Conservation (phyloP, 2,797 vertebrate species). For the Sebastes cheni region DNA sequence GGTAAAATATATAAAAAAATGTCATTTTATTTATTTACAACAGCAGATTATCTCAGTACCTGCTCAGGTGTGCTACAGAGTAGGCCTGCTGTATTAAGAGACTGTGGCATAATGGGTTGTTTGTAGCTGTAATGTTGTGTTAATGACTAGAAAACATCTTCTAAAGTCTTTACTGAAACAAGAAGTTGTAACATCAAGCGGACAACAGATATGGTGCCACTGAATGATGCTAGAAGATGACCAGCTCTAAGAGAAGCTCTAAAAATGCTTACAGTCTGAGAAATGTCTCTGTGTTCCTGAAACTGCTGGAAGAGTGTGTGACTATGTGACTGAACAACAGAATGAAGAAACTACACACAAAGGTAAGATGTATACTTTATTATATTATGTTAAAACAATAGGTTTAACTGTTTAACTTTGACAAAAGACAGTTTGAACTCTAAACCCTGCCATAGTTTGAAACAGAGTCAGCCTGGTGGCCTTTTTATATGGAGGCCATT, state of each 20-base stretch:
- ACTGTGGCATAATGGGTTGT: slow-evolving; percentile 3
- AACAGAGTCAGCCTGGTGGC: too few species aligned
- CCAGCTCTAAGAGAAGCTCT: too few species aligned
- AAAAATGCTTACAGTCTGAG: not conserved
- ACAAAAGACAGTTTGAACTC: not conserved
- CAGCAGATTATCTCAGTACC: not conserved
- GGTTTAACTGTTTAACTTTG: not conserved
- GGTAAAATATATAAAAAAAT: not conserved
- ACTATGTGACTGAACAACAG: not conserved
- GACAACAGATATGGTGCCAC: not conserved
- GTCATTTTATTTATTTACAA: not conserved
- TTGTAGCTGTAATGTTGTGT: not conserved
- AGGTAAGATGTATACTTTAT: not conserved
- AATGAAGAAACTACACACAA: not conserved
- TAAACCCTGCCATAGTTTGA: not conserved
- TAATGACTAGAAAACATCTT: not conserved
- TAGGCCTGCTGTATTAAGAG: not conserved
- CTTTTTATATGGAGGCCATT: too few species aligned
- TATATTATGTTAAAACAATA: not conserved
- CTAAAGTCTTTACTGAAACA: not conserved
- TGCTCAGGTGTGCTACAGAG: not conserved
- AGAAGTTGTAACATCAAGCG: not conserved
- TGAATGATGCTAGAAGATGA: not conserved
- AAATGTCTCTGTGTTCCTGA: too few species aligned
- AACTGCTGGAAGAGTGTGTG: not conserved